phyloP scores from a whole-genome alignment of 2,888 invertebrate species.

The Margaritifera margaritifera region DNA sequence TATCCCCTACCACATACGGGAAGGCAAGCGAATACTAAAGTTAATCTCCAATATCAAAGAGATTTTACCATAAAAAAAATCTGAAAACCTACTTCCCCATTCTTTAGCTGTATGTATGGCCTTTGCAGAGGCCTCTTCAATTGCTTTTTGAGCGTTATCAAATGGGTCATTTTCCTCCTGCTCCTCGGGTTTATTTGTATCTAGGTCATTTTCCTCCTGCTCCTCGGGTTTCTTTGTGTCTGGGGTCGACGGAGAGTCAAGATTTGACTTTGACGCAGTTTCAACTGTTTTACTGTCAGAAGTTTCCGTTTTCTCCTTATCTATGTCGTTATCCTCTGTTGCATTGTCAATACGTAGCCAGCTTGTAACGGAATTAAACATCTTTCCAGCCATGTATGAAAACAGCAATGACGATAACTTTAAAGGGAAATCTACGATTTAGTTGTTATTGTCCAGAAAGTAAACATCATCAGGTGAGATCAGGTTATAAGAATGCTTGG shows the following conservation, averaged over 20 bases:
- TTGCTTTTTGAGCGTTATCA: conserved; percentile 50
- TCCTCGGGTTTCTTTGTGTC: conserved; percentile 28
- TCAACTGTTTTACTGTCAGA: conserved; percentile 24
- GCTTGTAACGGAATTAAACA: conserved; percentile 63
- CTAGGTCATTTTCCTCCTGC: conserved; percentile 21
- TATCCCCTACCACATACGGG: too few relatives aligned
- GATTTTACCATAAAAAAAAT: not conserved
- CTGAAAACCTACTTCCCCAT: conserved; percentile 66
- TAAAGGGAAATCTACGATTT: too few relatives aligned
- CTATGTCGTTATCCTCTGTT: conserved; percentile 40
- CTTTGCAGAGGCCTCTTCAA: conserved; percentile 69
- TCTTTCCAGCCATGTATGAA: conserved; percentile 18
- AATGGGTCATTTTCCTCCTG: conserved; percentile 24
- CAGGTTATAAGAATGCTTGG: too few relatives aligned
- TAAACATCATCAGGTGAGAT: too few relatives aligned
- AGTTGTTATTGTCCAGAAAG: too few relatives aligned
- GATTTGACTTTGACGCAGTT: conserved; percentile 7
- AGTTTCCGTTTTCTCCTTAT: conserved; percentile 33
- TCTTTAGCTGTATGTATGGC: conserved; percentile 69
- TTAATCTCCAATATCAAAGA: too few relatives aligned
- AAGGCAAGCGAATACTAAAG: too few relatives aligned
- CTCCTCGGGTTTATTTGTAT: conserved; percentile 28
- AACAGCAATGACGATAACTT: too few relatives aligned
- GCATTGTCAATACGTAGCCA: conserved; percentile 62
- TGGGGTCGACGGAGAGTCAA: too few relatives aligned